phyloP scores from a whole-genome alignment of 2,888 invertebrate genomes.

The Xestia rhomboidea region DNA sequence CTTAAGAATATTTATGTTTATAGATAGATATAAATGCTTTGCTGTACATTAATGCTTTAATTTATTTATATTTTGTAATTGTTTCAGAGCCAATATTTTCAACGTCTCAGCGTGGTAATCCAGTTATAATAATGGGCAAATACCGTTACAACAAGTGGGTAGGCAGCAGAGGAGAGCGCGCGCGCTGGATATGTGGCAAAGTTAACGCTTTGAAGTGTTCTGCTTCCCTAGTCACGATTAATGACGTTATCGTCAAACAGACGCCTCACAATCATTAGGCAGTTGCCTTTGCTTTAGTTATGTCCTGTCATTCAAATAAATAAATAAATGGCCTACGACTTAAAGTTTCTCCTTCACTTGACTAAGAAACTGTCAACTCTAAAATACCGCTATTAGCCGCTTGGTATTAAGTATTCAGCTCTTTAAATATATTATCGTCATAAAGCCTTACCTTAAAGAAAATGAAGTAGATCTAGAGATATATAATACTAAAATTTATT shows the following conservation, averaged over 20 bases:
- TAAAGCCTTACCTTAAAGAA: background rate
- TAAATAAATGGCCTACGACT: background rate
- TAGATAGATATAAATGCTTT: background rate
- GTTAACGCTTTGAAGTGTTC: conserved; percentile 75
- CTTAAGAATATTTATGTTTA: background rate
- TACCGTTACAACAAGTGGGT: conserved; percentile 78
- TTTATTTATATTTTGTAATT: background rate
- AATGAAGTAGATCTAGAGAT: background rate
- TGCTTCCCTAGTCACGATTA: conserved; percentile 72
- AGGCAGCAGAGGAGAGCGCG: conserved; percentile 72
- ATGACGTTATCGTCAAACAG: conserved; percentile 71
- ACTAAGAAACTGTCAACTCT: background rate
- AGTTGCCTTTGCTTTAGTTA: background rate
- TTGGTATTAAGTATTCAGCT: background rate
- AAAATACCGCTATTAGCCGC: background rate
- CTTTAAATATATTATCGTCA: background rate
- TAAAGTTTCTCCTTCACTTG: background rate
- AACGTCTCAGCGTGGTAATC: conserved; percentile 72
- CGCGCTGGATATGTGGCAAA: conserved; percentile 79
- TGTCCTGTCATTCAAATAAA: background rate
- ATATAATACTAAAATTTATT: background rate
- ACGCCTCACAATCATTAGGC: conserved; percentile 79
- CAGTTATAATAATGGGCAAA: conserved; percentile 72
- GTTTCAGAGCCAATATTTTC: conserved; percentile 55
- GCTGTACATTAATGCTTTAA: background rate